Conservation (phyloP, 1,140 invertebrate genomes). For the Gryon sp. region DNA sequence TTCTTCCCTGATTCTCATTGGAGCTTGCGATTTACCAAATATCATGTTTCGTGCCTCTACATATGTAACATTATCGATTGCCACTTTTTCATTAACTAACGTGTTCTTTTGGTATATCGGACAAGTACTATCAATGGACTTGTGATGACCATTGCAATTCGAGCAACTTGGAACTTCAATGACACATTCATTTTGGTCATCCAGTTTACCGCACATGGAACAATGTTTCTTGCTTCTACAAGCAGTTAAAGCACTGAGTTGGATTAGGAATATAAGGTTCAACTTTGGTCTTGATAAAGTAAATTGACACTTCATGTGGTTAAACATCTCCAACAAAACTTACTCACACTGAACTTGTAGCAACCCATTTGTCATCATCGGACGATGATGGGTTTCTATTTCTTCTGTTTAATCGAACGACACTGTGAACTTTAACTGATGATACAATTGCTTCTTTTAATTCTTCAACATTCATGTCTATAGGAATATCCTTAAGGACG, state of each 20-base stretch:
- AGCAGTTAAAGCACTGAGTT: slow-evolving; percentile 33
- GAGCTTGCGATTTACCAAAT: no score
- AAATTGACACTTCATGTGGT: slow-evolving; percentile 17
- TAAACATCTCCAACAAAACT: slow-evolving; percentile 11
- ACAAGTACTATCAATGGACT: slow-evolving; percentile 4
- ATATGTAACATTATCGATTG: slow-evolving; percentile 34
- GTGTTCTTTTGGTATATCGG: slow-evolving; percentile 7
- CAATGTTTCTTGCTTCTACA: slow-evolving; percentile 24
- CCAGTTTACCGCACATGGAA: slow-evolving; percentile 18
- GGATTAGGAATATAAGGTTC: slow-evolving; percentile 28
- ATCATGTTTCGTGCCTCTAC: slow-evolving; percentile 22
- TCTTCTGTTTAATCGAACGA: slow-evolving; percentile 24
- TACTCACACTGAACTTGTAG: slow-evolving; percentile 18
- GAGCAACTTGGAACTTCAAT: not conserved
- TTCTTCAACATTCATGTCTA: slow-evolving; percentile 3
- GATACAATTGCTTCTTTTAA: not conserved
- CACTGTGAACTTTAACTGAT: not conserved
- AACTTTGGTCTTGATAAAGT: slow-evolving; percentile 16
- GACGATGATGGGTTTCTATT: not conserved
- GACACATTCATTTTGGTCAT: slow-evolving; percentile 1
- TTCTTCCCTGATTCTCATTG: no score
- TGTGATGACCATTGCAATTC: slow-evolving; percentile 43
- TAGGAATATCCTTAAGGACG: slow-evolving; percentile 10
- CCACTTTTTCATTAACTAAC: slow-evolving; percentile 27
- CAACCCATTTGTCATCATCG: slow-evolving; percentile 28